phyloP scores from a whole-genome alignment of 2,113 vertebrate species.

The Siphamia tubifer region DNA sequence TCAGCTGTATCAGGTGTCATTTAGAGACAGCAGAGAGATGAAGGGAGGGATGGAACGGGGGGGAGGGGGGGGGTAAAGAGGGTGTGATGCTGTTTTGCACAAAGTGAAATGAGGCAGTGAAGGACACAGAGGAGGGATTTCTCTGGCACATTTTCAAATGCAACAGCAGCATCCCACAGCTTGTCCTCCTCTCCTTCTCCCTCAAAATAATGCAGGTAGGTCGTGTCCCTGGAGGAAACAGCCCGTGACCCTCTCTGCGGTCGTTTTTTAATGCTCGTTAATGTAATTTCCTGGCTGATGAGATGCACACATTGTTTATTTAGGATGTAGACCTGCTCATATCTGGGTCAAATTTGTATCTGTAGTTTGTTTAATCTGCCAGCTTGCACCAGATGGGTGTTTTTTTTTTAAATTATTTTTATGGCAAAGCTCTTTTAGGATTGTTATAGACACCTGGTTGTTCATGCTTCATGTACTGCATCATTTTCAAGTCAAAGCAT shows the following conservation, averaged over 20 bases:
- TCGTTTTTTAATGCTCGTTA: conserved; percentile 28
- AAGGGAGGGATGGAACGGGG: background rate
- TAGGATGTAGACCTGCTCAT: conserved; percentile 10
- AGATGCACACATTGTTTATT: conserved; percentile 41
- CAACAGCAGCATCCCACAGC: conserved; percentile 44
- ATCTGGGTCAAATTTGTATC: conserved; percentile 41
- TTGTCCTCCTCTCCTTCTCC: conserved; percentile 1
- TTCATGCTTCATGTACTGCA: background rate
- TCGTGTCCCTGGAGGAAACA: conserved; percentile 33
- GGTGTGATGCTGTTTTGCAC: conserved; percentile 51
- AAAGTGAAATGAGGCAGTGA: conserved; percentile 65
- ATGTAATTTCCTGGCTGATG: conserved; percentile 46
- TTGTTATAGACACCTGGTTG: background rate
- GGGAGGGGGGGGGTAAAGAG: background rate
- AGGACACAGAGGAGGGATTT: conserved; percentile 62
- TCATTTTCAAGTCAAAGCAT: background rate
- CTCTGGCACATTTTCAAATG: conserved; percentile 65
- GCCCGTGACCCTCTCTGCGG: conserved; percentile 38
- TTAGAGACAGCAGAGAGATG: conserved; percentile 21
- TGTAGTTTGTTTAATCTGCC: conserved; percentile 20
- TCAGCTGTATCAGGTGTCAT: conserved; percentile 55
- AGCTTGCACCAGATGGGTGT: background rate
- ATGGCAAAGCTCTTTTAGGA: background rate
- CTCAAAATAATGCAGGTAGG: conserved; percentile 28
- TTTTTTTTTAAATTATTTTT: too few relatives aligned